Percentiles rank a stretch among this genome's conserved stretches.
phyloP scores from a whole-genome alignment of 2,113 vertebrate genomes.

The Xyrauchen texanus region DNA sequence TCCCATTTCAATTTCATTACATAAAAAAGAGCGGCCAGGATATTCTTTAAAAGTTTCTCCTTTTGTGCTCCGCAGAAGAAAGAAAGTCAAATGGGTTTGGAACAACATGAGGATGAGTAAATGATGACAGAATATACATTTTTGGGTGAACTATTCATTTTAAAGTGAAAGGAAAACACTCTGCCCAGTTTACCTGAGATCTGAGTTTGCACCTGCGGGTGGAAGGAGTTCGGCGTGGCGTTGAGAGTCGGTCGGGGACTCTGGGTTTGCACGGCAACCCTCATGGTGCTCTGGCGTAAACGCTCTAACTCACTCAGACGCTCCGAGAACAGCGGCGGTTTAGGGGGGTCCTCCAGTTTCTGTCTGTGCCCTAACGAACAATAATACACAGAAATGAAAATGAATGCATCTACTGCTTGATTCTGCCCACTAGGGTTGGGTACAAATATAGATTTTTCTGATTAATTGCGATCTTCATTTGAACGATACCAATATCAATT shows the following conservation, averaged over 20 bases:
- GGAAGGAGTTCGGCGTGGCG: slow-evolving; percentile 88
- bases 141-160: background rate
- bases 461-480: no score
- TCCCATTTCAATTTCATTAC: no score
- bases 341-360: slow-evolving; percentile 89
- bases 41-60: no score
- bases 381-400: slow-evolving; percentile 55
- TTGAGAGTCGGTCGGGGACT: slow-evolving; percentile 89
- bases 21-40: no score
- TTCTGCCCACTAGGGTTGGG: no score
- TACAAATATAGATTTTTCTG: no score
- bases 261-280: slow-evolving; percentile 88
- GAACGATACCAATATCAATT: no score
- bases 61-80: no score
- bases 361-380: slow-evolving; percentile 86
- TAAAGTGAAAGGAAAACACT: background rate
- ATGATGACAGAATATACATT: no score
- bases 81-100: no score
- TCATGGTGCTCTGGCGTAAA: slow-evolving; percentile 89
- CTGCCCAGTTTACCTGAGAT: slow-evolving; percentile 79
- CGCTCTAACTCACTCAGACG: slow-evolving; percentile 92
- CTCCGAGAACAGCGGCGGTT: slow-evolving; percentile 90
- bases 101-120: no score
- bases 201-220: slow-evolving; percentile 90
- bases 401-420: slow-evolving; percentile 12